These are phyloP conservation scores for Caenorhabditis imperialis DNA, from an alignment of 2,888 invertebrate species.

Conservation along the genomic window DNA sequence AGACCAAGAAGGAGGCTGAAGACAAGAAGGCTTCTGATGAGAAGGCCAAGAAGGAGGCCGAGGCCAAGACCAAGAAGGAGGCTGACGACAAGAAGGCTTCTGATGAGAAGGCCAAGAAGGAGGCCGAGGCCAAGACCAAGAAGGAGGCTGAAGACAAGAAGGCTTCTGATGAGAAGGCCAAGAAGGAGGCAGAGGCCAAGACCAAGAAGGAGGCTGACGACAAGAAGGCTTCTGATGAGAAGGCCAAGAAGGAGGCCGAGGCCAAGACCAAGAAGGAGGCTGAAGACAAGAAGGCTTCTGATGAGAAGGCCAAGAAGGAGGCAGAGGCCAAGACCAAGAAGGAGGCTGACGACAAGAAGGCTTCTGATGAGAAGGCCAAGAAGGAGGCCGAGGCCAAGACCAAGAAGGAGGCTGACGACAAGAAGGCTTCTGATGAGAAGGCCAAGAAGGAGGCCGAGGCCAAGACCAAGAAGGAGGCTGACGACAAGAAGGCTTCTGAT, in stretches of 20 bases:
- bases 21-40: background rate
- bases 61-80: conserved; percentile 27
- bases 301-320: conserved; percentile 11
- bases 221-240: conserved; percentile 26
- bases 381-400: no score
- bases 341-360: background rate
- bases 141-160: conserved; percentile 21
- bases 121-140: conserved; percentile 36
- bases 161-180: conserved; percentile 14
- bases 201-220: conserved; percentile 27
- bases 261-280: background rate
- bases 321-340: conserved; percentile 17
- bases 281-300: conserved; percentile 14
- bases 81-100: no score
- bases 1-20: background rate
- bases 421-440: conserved; percentile 15
- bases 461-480: background rate
- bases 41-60: conserved; percentile 20
- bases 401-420: background rate
- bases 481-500: no score
- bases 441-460: conserved; percentile 11
- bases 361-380: no score
- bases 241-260: conserved; percentile 23
- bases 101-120: conserved; percentile 25
- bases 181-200: conserved; percentile 26